phyloP scores from a whole-genome alignment of 2,797 vertebrate genomes.

The Alectoris magna region DNA sequence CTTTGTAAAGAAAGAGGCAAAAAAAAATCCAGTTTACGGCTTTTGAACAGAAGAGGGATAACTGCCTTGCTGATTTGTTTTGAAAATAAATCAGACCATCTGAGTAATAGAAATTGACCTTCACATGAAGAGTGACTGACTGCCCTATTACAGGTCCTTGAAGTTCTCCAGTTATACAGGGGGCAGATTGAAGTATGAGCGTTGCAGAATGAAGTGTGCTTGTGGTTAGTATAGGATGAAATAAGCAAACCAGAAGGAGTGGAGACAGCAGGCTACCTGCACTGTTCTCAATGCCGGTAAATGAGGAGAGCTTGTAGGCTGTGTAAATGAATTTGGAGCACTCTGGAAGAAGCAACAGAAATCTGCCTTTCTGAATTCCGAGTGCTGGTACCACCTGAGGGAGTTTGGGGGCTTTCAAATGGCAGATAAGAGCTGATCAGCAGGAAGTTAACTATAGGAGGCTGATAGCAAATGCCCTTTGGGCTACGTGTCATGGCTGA shows the following conservation, averaged over 20 bases:
- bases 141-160: not conserved
- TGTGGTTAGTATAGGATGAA: not conserved
- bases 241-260: not conserved
- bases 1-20: not conserved
- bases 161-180: not conserved
- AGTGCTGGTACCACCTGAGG: not conserved
- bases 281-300: not conserved
- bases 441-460: not conserved
- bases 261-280: not conserved
- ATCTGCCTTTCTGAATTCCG: not conserved
- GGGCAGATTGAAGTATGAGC: not conserved
- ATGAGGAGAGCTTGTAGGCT: not conserved
- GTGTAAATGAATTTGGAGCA: not conserved
- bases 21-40: not conserved
- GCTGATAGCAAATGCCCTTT: not conserved
- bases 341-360: not conserved
- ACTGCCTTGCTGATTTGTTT: not conserved
- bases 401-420: not conserved
- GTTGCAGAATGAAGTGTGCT: not conserved
- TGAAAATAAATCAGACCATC: not conserved
- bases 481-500: not conserved
- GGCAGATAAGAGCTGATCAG: not conserved
- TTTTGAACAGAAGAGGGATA: not conserved
- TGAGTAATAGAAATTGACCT: not conserved
- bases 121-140: not conserved